Evolutionary conservation across 2,797 vertebrate genomes (phyloP).

Genomic region (Phrynocephalus forsythii): DNA sequence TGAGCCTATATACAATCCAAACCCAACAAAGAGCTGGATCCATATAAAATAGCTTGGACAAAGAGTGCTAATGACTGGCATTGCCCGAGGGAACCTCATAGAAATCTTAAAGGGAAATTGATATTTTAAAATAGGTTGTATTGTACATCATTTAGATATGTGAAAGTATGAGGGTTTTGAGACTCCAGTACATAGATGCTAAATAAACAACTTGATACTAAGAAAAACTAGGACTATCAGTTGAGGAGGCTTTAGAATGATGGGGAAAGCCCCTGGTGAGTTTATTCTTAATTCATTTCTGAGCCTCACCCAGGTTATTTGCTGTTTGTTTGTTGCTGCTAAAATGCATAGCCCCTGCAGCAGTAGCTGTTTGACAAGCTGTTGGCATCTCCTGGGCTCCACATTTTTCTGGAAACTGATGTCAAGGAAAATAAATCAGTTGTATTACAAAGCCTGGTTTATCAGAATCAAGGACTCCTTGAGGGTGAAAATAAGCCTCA

Average conservation of each 20-base stretch:
- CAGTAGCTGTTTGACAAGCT: neutral
- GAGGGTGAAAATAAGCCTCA: neutral
- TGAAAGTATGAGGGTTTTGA: neutral
- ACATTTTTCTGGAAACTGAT: neutral
- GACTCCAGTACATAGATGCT: neutral
- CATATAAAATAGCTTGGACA: neutral
- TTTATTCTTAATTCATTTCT: neutral
- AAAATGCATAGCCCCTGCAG: neutral
- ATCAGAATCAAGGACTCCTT: neutral
- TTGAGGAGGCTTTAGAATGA: neutral
- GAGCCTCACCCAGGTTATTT: neutral
- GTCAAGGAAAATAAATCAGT: neutral
- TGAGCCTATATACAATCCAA: neutral
- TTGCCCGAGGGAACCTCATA: neutral
- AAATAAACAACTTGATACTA: neutral
- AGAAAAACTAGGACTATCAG: neutral
- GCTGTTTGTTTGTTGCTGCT: neutral
- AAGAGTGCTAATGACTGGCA: neutral
- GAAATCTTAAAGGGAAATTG: neutral
- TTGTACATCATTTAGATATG: neutral
- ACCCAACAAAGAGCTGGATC: neutral
- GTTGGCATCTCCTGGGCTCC: neutral
- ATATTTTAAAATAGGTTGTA: neutral
- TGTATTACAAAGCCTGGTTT: neutral
- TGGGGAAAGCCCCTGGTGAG: neutral